Conservation (phyloP, 1,140 invertebrate genomes). For the Drosophila rhopaloa region DNA sequence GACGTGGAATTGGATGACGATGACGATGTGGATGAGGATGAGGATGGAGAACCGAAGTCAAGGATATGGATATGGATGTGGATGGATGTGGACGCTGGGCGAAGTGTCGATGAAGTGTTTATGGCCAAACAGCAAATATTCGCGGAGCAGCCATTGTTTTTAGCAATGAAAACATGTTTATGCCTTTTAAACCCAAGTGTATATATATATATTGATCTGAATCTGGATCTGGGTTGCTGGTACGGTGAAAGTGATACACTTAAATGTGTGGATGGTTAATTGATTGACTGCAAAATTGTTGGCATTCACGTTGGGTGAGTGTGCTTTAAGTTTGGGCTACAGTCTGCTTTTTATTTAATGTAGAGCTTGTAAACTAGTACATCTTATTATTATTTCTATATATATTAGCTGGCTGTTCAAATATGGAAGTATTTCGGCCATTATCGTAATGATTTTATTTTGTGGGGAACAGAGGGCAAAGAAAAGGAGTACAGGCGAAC, state of each 20-base stretch:
- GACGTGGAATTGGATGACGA: slow-evolving; percentile 11
- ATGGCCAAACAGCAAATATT: slow-evolving; percentile 49
- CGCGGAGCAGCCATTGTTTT: slow-evolving; percentile 11
- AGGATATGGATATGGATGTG: slow-evolving; percentile 3
- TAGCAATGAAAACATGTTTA: slow-evolving; percentile 46
- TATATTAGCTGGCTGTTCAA: background rate
- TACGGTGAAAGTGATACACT: slow-evolving; percentile 14
- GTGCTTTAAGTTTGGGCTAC: background rate
- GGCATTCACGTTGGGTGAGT: background rate
- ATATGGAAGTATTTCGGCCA: background rate
- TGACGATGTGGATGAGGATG: slow-evolving; percentile 7
- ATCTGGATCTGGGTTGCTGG: background rate
- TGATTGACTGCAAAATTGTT: background rate
- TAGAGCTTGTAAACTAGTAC: no score
- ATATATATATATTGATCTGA: background rate
- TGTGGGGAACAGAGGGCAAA: no score
- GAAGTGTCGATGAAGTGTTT: slow-evolving; percentile 76
- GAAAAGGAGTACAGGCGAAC: background rate
- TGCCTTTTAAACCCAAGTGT: slow-evolving; percentile 26
- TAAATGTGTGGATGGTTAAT: background rate
- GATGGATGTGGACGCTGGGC: slow-evolving; percentile 24
- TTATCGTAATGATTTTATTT: background rate
- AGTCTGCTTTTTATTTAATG: no score
- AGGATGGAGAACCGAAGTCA: background rate
- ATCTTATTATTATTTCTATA: no score